Conservation (phyloP, 2,113 vertebrate genomes). For the Speoplatyrhinus poulsoni region DNA sequence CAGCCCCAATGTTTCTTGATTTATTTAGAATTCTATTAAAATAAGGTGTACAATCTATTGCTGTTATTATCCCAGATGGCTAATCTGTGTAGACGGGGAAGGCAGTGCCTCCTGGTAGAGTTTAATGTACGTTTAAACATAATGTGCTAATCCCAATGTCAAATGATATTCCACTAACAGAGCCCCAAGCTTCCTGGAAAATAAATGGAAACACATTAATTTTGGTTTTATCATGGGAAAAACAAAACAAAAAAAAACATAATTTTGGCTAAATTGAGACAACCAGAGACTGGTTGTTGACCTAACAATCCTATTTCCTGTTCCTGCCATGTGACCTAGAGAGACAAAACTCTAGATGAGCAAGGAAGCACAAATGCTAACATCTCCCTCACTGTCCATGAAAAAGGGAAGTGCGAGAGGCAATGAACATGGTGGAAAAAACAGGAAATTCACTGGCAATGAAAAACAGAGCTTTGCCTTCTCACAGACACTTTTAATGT, state of each 20-base stretch:
- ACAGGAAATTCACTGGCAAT: constrained; percentile 70
- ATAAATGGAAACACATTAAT: too few species aligned
- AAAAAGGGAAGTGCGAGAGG: constrained; percentile 65
- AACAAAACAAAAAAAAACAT: background rate
- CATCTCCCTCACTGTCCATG: constrained; percentile 58
- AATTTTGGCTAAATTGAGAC: constrained; percentile 26
- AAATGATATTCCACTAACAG: too few species aligned
- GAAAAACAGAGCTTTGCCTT: constrained; percentile 44
- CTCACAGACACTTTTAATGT: constrained; percentile 31
- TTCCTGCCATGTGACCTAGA: constrained; percentile 61
- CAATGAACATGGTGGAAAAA: constrained; percentile 65
- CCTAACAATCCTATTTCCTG: constrained; percentile 56
- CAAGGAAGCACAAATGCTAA: constrained; percentile 48
- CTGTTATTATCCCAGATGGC: too few species aligned
- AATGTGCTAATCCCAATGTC: too few species aligned
- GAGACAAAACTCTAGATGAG: constrained; percentile 51
- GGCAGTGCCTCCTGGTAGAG: too few species aligned
- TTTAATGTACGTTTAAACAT: too few species aligned
- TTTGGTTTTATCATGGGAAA: background rate
- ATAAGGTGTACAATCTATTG: too few species aligned
- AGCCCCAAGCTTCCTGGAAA: too few species aligned
- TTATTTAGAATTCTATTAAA: too few species aligned
- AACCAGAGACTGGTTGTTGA: constrained; percentile 52
- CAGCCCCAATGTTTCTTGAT: too few species aligned
- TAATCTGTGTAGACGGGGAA: too few species aligned